A percentile compares a stretch with the other conserved stretches of the same genome.
Conservation (phyloP, 2,888 invertebrate species). For the Stomorhina lunata region DNA sequence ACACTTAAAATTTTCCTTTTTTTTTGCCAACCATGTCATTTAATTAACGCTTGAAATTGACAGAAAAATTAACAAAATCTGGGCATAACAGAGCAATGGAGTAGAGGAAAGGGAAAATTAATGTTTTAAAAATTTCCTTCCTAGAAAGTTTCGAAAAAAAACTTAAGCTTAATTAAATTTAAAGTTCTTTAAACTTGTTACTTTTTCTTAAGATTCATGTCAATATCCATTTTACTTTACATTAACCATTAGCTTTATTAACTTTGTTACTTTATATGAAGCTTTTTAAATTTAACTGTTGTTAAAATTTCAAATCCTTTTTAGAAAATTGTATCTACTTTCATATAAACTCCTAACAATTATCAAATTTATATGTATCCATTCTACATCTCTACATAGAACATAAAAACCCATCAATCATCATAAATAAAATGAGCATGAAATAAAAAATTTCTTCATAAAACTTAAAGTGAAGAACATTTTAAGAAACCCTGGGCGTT, state of each 20-base stretch:
- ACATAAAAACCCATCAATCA: background rate
- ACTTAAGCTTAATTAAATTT: background rate
- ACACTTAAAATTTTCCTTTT: slow-evolving; percentile 2
- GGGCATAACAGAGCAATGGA: background rate
- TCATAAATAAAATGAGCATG: background rate
- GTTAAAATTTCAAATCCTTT: background rate
- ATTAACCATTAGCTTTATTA: too few species aligned
- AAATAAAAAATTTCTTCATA: background rate
- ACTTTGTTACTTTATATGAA: too few species aligned
- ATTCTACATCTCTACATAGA: too few species aligned
- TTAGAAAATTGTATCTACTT: background rate
- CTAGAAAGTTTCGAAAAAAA: background rate
- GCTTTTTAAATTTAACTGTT: too few species aligned
- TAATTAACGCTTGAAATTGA: slow-evolving; percentile 61
- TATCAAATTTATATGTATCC: too few species aligned
- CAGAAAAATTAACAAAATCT: background rate
- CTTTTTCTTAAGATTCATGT: too few species aligned
- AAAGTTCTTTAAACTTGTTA: too few species aligned
- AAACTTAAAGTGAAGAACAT: background rate
- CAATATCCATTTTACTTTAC: too few species aligned
- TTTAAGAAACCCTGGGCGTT: slow-evolving; percentile 6
- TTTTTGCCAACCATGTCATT: slow-evolving; percentile 47
- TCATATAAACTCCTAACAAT: too few species aligned
- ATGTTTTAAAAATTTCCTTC: slow-evolving; percentile 11
- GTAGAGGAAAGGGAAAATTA: background rate